Evolutionary conservation across 2,797 vertebrate genomes (phyloP).

Genomic region (Myripristis murdjan): DNA sequence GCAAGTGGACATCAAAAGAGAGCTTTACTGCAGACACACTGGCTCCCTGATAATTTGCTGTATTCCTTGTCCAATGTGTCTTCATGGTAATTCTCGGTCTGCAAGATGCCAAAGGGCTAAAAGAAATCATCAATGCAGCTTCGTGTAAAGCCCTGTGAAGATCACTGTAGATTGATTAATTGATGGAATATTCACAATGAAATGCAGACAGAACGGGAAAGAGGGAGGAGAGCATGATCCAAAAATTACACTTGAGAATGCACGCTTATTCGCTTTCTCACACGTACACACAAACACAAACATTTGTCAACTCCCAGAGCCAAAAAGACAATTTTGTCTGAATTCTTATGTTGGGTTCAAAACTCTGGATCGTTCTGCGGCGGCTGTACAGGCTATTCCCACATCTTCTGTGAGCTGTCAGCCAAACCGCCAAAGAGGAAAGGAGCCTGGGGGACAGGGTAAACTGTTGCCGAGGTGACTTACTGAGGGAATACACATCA

Average conservation of each 20-base stretch:
- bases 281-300: not conserved
- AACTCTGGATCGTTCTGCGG: constrained; percentile 44
- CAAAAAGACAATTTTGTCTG: constrained; percentile 43
- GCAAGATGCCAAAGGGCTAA: constrained; percentile 21
- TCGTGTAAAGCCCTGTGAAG: constrained; percentile 25
- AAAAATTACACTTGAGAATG: constrained; percentile 8
- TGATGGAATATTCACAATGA: constrained; percentile 50
- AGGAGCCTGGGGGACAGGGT: constrained; percentile 2
- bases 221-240: constrained; percentile 12
- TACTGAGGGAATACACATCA: not conserved
- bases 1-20: too few relatives aligned
- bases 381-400: constrained; percentile 48
- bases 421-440: constrained; percentile 55
- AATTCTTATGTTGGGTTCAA: constrained; percentile 50
- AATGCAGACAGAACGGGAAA: constrained; percentile 30
- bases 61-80: not conserved
- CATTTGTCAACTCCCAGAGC: not conserved
- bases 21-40: not conserved
- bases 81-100: not conserved
- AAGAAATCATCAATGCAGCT: not conserved
- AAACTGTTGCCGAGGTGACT: constrained; percentile 4
- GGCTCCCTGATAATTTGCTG: not conserved
- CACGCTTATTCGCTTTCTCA: not conserved
- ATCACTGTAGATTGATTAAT: constrained; percentile 44
- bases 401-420: constrained; percentile 30